These are phyloP conservation scores for Diarsia brunnea DNA, from an alignment of 2,888 invertebrate genomes.

Conservation along the genomic window DNA sequence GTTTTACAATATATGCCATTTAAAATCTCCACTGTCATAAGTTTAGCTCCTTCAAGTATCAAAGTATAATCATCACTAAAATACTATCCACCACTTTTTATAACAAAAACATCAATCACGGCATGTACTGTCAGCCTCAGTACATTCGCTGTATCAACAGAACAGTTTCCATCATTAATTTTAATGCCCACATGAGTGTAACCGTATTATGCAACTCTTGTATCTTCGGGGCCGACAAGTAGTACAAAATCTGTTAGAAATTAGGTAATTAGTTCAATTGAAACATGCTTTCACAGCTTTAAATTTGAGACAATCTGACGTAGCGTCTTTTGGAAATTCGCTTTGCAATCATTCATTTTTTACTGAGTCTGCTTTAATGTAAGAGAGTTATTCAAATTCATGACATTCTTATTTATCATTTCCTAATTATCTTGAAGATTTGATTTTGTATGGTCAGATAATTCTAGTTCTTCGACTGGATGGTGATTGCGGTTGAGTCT, in stretches of 20 bases:
- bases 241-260: slow-evolving; percentile 52
- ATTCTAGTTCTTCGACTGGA: neutral
- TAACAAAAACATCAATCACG: slow-evolving; percentile 11
- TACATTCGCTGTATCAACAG: slow-evolving; percentile 14
- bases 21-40: neutral
- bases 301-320: slow-evolving; percentile 48
- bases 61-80: neutral
- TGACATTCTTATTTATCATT: slow-evolving; percentile 5
- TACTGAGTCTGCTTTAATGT: neutral
- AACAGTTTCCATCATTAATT: slow-evolving; percentile 38
- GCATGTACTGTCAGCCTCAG: neutral
- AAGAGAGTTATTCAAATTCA: slow-evolving; percentile 13
- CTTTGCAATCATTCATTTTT: slow-evolving; percentile 25
- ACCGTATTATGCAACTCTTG: slow-evolving; percentile 48
- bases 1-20: slow-evolving; percentile 2
- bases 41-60: neutral
- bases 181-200: slow-evolving; percentile 36
- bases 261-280: slow-evolving; percentile 62
- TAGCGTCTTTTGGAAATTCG: slow-evolving; percentile 37
- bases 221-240: slow-evolving; percentile 13
- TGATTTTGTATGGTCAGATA: neutral
- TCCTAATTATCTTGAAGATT: slow-evolving; percentile 12
- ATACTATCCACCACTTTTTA: slow-evolving; percentile 7
- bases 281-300: slow-evolving; percentile 43
- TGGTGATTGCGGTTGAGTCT: neutral